Base-by-base conservation (phyloP, 1,140 invertebrate species). In the Monomorium pharaonis region DNA sequence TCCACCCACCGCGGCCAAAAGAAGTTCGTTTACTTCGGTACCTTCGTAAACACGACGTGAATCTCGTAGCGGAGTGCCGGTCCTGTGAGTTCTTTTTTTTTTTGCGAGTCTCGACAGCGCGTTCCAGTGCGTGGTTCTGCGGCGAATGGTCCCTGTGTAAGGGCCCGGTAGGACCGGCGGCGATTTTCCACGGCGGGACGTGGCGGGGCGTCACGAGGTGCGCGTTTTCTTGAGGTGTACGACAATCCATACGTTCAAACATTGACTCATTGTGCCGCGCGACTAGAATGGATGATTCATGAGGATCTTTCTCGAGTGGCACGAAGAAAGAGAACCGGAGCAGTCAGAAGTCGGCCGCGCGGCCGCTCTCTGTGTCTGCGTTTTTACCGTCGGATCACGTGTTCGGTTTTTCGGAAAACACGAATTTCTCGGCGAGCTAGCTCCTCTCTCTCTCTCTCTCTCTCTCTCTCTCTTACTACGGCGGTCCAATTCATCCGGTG, bases 251-350 rank as follows among this genome's bases (percentile, higher is more conserved):
- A n/a, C 78, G 84, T 80, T 90, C 91, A 88, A 93, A 93, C 91
- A 92, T 91, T 89, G 87, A 88, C 88, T 89, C 92, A 93, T 94
- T 94, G 90, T 93, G 54, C n/a, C 63, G 63, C 63, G 63, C 81
- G 42, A 18, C 49, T 7, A 90, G 88, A 92, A 92, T 92, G 84
- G 91, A 92, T 93, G 93, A 93, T 93, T 93, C 92, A 94, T 92
- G 90, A 75, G 74, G 83, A 85, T 88, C 88, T 85, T 77, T 90
- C n/a, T n/a, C 85, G 86, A 87, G 87, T 88, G 72, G 65, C 70
- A 63, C 54, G 33, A 80, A 70, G 44, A 63, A 62, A 44, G 75
- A 62, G 75, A 62, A 30, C 58, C 70, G 80, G 88, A 69, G 49
- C 37, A 51, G 62, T 14, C 83, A 63, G 80, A 88, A 81, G 88